A percentile compares a stretch with the other conserved stretches of the same genome.
phyloP scores from a whole-genome alignment of 2,797 vertebrate genomes.

The Phataginus tetradactyla region DNA sequence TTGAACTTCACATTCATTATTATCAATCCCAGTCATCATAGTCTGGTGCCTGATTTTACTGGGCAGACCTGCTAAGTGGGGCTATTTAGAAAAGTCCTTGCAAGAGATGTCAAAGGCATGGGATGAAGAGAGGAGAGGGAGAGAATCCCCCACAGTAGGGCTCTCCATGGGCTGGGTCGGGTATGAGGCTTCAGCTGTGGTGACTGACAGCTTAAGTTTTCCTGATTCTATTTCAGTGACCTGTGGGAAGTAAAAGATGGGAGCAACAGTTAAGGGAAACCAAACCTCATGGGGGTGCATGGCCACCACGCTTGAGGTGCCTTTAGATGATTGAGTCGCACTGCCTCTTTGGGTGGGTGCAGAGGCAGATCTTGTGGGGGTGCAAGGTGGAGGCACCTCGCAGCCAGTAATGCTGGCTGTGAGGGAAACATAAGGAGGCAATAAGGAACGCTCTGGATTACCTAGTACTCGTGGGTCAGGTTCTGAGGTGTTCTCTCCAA shows the following conservation, averaged over 20 bases:
- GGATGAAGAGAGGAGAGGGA: not conserved
- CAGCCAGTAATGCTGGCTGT: not conserved
- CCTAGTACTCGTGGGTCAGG: not conserved
- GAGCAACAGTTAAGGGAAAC: not conserved
- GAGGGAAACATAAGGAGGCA: not conserved
- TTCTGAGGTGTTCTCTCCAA: not conserved
- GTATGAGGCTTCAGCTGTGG: not conserved
- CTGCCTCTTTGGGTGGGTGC: not conserved
- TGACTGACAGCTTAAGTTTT: not conserved
- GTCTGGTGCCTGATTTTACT: not conserved
- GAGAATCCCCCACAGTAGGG: not conserved
- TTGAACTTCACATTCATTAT: conserved; percentile 6
- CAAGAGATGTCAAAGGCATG: not conserved
- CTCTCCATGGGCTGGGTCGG: not conserved
- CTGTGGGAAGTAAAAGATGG: not conserved
- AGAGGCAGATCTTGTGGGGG: not conserved
- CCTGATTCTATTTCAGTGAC: not conserved
- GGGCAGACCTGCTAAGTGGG: not conserved
- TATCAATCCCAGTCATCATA: not conserved
- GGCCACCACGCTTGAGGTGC: not conserved
- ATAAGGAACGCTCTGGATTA: not conserved
- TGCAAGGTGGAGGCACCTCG: not conserved
- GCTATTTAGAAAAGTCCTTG: not conserved
- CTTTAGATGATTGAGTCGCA: not conserved
- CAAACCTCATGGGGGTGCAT: not conserved